A percentile compares a stretch with the other conserved stretches of the same genome.
phyloP scores from a whole-genome alignment of 2,113 vertebrate genomes.

The Lamprologus sp. region DNA sequence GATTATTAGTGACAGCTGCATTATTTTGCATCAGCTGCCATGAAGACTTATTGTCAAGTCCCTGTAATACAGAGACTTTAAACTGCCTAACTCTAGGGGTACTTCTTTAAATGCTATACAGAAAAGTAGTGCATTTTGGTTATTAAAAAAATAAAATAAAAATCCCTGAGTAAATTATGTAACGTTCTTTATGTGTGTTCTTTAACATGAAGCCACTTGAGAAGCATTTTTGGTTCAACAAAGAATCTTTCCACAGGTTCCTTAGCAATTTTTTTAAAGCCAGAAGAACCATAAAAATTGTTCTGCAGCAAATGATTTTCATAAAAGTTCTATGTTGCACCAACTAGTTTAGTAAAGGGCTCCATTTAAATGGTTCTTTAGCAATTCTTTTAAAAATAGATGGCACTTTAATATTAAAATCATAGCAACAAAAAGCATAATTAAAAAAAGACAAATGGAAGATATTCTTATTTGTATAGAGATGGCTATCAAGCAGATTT shows the following conservation, averaged over 20 bases:
- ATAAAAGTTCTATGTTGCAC: neutral
- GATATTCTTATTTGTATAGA: neutral
- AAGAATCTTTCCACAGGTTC: neutral
- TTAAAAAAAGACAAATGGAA: neutral
- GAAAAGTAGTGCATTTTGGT: neutral
- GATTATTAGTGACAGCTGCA: neutral
- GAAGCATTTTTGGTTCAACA: neutral
- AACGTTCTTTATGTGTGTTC: neutral
- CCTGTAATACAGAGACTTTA: neutral
- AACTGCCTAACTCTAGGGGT: neutral
- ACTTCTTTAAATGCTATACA: neutral
- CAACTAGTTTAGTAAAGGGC: neutral
- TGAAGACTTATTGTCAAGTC: neutral
- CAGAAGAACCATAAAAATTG: neutral
- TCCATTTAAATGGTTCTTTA: neutral
- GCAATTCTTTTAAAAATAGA: neutral
- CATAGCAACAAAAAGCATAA: neutral
- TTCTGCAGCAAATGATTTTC: neutral
- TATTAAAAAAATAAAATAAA: accelerated
- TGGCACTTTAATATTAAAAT: neutral
- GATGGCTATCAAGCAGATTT: neutral
- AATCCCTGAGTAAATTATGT: neutral
- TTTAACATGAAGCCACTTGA: neutral
- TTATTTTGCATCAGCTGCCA: neutral
- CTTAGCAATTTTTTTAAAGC: neutral